Conservation (phyloP, 2,888 invertebrate species). For the Cylindroiulus punctatus region DNA sequence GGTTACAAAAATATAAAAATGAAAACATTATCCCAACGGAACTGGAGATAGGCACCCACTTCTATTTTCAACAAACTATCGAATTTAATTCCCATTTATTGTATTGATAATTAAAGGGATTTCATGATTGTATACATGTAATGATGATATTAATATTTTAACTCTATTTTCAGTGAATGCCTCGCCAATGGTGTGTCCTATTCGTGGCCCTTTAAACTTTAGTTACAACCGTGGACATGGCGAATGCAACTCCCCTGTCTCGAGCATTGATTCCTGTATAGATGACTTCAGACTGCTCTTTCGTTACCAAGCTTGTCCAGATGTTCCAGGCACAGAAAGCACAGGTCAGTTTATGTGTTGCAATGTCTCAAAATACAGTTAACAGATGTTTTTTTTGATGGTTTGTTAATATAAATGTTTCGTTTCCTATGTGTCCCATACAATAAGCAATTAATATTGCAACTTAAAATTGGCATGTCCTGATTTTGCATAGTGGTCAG, state of each 20-base stretch:
- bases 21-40: no score
- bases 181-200: constrained; percentile 88
- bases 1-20: no score
- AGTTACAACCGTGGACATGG: constrained; percentile 92
- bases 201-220: constrained; percentile 88
- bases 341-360: constrained; percentile 74
- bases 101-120: no score
- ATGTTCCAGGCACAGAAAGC: constrained; percentile 89
- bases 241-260: constrained; percentile 87
- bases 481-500: no score
- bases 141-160: background rate
- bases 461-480: no score
- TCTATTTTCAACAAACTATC: background rate
- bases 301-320: constrained; percentile 94
- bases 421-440: no score
- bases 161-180: constrained; percentile 67
- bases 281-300: constrained; percentile 89
- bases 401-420: background rate
- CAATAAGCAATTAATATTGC: no score
- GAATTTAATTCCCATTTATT: background rate
- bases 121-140: background rate
- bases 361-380: background rate
- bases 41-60: no score
- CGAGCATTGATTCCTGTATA: constrained; percentile 92
- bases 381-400: background rate